A percentile compares a stretch with the other conserved stretches of the same genome.
Conservation (phyloP, 1,140 invertebrate genomes). For the Battus philenor region DNA sequence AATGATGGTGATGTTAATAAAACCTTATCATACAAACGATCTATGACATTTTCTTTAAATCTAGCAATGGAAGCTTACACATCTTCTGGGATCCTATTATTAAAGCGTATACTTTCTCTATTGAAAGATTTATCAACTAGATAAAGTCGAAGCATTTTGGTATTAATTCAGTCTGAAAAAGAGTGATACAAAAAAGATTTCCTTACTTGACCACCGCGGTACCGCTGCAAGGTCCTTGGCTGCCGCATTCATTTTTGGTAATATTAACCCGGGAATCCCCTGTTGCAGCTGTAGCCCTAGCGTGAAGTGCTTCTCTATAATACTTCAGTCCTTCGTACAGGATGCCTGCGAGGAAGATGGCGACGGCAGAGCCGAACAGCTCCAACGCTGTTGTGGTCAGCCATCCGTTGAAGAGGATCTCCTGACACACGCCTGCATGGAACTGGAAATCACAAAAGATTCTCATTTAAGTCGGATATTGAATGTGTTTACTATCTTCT, state of each 20-base stretch:
- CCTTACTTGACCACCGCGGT: constrained; percentile 56
- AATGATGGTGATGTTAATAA: too few relatives aligned
- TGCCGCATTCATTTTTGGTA: constrained; percentile 78
- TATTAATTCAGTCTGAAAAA: too few relatives aligned
- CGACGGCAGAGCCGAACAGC: constrained; percentile 89
- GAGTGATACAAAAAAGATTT: neutral
- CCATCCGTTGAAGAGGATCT: constrained; percentile 89
- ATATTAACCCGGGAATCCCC: constrained; percentile 81
- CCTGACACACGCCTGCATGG: constrained; percentile 84
- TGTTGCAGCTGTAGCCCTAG: constrained; percentile 81
- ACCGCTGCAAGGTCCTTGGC: constrained; percentile 80
- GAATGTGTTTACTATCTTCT: too few relatives aligned
- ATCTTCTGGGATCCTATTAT: too few relatives aligned
- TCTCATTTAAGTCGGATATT: too few relatives aligned
- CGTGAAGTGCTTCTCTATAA: constrained; percentile 88
- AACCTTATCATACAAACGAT: too few relatives aligned
- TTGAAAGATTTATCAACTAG: too few relatives aligned
- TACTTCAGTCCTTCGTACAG: constrained; percentile 95
- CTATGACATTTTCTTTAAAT: too few relatives aligned
- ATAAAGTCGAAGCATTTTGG: too few relatives aligned
- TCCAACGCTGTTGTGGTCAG: constrained; percentile 82
- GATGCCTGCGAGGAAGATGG: constrained; percentile 89
- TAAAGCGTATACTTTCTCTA: too few relatives aligned
- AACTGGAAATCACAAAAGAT: constrained; percentile 80
- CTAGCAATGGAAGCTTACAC: too few relatives aligned